Base-by-base conservation (phyloP, 2,888 invertebrate species). In the Lagria hirta region DNA sequence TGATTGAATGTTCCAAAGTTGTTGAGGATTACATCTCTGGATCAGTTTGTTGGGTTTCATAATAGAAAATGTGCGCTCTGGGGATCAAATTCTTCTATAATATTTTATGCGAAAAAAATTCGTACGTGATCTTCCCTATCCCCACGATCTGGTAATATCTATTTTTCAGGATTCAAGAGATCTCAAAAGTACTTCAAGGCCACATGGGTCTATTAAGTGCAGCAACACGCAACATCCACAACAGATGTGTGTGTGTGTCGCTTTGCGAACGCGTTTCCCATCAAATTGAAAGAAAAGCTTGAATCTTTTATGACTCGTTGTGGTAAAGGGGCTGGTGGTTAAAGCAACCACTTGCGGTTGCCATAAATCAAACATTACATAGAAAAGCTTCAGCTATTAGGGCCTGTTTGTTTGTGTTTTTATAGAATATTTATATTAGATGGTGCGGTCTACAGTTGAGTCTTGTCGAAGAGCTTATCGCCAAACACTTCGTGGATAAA, bases 361-460 rank as follows among this genome's bases (percentile, higher is more conserved):
- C 51, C 57, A 61, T 66, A 66, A 66, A 68, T 66, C 64, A 65
- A 62, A 65, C 59, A 61, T 56, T 52, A 53, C 53, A 54, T 52
- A 50, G 52, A 57, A 54, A 49, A 48, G 54, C 60, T 49, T 54
- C 55, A 51, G 51, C 57, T 58, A 60, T 58, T 63, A 62, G 55
- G 59, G 58, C 57, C 61, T 64, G 65, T 65, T 65, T 67, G 59
- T 65, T 65, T 66, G 58, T 58, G 56, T 62, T 62, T 55, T 57
- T 36, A 55, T 61, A 55, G 60, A 61, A 64, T 61, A 61, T 64
- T 29, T 29, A 36, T 36, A 37, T 60, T 62, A 59, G 57, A 58
- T 50, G 52, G 43, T 48, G 49, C 41, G 40, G 47, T 51, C 51
- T 50, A 43, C 24, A 49, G 35, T 51, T 49, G 45, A 43, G 52